Evolutionary conservation across 2,113 vertebrate species (phyloP).

Genomic region (Philantomba maxwellii): DNA sequence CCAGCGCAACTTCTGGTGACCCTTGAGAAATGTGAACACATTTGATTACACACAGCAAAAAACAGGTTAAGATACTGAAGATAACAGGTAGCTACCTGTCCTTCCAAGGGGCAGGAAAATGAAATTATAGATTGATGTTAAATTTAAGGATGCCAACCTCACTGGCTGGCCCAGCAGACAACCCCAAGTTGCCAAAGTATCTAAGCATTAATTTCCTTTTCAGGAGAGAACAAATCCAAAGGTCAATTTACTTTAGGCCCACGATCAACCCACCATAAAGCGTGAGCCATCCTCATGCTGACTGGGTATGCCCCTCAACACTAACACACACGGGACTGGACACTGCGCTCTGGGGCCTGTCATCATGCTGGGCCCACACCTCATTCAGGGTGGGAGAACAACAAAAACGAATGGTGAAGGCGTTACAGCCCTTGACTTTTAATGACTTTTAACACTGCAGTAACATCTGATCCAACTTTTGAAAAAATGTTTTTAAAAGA

Average conservation of each 20-base stretch:
- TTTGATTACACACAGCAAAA: constrained; percentile 6
- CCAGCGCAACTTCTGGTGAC: constrained; percentile 82
- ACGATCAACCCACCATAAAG: neutral
- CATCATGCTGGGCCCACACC: neutral
- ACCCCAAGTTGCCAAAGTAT: neutral
- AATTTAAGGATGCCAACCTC: neutral
- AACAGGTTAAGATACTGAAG: neutral
- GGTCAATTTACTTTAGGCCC: neutral
- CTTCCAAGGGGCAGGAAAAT: neutral
- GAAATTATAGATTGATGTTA: neutral
- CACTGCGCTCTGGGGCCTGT: neutral
- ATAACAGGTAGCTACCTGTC: neutral
- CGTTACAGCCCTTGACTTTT: neutral
- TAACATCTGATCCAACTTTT: neutral
- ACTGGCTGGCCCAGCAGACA: neutral
- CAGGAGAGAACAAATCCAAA: neutral
- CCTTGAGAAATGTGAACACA: constrained; percentile 77
- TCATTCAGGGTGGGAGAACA: neutral
- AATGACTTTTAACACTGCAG: neutral
- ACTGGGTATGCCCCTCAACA: neutral
- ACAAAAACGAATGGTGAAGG: neutral
- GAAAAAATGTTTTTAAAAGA: neutral
- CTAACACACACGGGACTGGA: neutral
- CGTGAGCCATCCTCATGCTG: neutral
- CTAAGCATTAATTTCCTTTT: neutral